A percentile compares a stretch with the other conserved stretches of the same genome.
Conservation (phyloP, 2,113 vertebrate species). For the Hippocampus barbouri region DNA sequence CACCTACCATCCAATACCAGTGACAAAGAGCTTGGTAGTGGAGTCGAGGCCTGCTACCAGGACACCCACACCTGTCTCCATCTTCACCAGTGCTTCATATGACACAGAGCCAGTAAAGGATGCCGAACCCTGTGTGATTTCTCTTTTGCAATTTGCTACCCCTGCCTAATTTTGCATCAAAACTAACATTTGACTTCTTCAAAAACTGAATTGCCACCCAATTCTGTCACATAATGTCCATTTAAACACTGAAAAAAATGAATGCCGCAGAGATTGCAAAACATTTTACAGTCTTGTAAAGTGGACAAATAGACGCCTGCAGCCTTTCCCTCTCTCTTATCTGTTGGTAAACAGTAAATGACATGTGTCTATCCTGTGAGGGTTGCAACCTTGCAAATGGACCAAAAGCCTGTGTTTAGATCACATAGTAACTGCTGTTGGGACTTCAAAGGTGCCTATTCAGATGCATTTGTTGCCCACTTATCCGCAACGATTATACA, state of each 20-base stretch:
- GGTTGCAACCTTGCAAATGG: constrained; percentile 41
- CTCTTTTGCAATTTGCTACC: constrained; percentile 14
- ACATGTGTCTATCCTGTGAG: constrained; percentile 28
- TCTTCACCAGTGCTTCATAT: constrained; percentile 2
- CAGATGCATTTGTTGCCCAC: not conserved
- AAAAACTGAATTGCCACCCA: constrained; percentile 26
- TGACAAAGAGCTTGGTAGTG: constrained; percentile 37
- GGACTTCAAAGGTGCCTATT: constrained; percentile 6
- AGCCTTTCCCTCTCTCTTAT: constrained; percentile 32
- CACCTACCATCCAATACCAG: constrained; percentile 55
- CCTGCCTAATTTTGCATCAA: constrained; percentile 2
- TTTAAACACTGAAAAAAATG: constrained; percentile 39
- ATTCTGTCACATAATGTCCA: constrained; percentile 13
- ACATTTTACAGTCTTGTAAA: constrained; percentile 51
- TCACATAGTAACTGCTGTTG: constrained; percentile 13
- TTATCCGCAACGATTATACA: not conserved
- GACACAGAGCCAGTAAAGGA: constrained; percentile 59
- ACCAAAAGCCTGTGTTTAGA: constrained; percentile 40
- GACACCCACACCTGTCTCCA: constrained; percentile 40
- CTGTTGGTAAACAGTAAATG: constrained; percentile 33
- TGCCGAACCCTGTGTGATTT: constrained; percentile 15
- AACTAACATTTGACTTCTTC: constrained; percentile 13
- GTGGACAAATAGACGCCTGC: constrained; percentile 42
- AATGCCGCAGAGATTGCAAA: constrained; percentile 47
- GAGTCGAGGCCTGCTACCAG: constrained; percentile 45